Base-by-base conservation (phyloP, 2,797 vertebrate genomes). In the Molossus molossus region DNA sequence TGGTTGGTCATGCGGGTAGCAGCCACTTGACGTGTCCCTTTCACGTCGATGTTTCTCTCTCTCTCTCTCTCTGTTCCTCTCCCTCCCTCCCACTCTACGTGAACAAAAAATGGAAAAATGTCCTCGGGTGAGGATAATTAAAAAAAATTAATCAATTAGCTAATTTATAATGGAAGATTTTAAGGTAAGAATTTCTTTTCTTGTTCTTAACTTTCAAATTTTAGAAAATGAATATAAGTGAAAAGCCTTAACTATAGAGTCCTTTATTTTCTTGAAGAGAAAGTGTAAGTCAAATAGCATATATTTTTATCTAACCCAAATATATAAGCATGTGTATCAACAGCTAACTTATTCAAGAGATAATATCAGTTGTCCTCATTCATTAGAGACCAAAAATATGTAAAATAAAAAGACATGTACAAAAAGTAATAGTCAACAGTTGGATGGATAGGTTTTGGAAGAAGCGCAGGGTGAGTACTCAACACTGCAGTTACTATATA, bases 151-250 rank as follows among this genome's bases (percentile, higher is more conserved):
- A 77, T 45, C 40, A 5, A 6, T 45, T 45, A 45, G 40, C 21
- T 87, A 72, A 72, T 90, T 83, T 88, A 18, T 60, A 87, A 84
- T 92, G 9, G 37, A 92, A 29, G n/a, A 65, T 45, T 89, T 65
- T 87, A 67, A 91, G 25, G 72, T 72, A 33, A 95, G 73, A 69
- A 27, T 76, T 91, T 88, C 37, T 70, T 64, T 92, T 84, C 29
- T 53, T 92, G 10, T 90, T 64, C 72, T 92, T 93, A 58, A 75
- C 53, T 97, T 91, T 84, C 58, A 94, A 62, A 77, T 88, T 94
- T 91, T 90, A 85, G 33, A 62, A 92, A 96, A 79, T 86, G 11
- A 95, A 87, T 84, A 6, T 88, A 11, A 87, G 50, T 82, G 65
- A 90, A 95, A 85, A 82, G 40, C 27, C n/a, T 95, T 90, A 70